Evolutionary conservation across 2,113 vertebrate genomes (phyloP).

Genomic region (Pygoscelis adeliae): DNA sequence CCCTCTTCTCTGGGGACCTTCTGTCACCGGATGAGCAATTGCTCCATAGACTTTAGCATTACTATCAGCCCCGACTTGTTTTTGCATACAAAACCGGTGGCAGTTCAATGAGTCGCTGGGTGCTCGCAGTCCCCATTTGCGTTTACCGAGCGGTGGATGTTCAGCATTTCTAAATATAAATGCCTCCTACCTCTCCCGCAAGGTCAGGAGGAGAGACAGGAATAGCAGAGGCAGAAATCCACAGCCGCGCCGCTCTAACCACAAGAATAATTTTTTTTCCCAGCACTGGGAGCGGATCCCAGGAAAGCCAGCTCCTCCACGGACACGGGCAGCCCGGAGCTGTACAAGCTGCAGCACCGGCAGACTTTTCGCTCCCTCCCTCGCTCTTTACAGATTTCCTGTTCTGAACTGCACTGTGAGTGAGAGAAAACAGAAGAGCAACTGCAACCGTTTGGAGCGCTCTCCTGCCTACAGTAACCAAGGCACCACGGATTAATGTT

Average conservation of each 20-base stretch:
- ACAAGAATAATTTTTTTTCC: neutral
- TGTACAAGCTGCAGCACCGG: neutral
- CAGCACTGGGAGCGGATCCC: neutral
- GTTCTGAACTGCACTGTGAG: neutral
- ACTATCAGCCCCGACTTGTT: neutral
- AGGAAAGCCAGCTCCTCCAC: neutral
- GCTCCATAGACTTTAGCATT: neutral
- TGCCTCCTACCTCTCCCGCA: slow-evolving; percentile 24
- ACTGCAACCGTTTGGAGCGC: neutral
- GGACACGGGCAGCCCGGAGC: neutral
- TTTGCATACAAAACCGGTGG: neutral
- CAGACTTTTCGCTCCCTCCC: neutral
- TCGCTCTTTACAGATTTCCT: neutral
- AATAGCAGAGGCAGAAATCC: slow-evolving; percentile 38
- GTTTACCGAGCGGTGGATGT: neutral
- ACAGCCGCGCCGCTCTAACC: neutral
- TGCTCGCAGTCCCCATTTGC: neutral
- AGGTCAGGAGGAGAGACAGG: slow-evolving; percentile 18
- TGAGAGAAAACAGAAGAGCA: neutral
- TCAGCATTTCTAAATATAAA: slow-evolving; percentile 59
- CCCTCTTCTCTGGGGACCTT: neutral
- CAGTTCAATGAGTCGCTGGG: neutral
- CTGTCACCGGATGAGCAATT: neutral
- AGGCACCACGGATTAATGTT: neutral
- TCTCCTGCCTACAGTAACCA: neutral